phyloP scores from a whole-genome alignment of 2,113 vertebrate genomes.

The Malurus alboscapulatus region DNA sequence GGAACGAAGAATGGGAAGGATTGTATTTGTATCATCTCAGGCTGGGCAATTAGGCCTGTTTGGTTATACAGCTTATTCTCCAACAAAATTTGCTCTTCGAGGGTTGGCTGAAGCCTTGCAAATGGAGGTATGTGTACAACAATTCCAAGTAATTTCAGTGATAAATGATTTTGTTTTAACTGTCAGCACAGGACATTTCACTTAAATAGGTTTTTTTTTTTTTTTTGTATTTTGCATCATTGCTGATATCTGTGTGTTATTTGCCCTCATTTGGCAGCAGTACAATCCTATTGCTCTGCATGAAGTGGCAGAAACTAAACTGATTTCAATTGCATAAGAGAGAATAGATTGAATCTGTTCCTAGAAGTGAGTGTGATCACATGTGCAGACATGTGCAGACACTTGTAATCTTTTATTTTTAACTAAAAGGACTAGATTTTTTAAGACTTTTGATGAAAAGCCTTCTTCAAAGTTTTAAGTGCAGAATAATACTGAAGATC shows the following conservation, averaged over 20 bases:
- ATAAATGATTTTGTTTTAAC: not conserved
- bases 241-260: not conserved
- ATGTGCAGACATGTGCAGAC: not conserved
- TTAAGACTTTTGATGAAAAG: not conserved
- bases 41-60: conserved; percentile 92
- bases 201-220: not conserved
- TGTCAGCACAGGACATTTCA: not conserved
- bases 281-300: not conserved
- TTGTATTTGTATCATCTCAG: conserved; percentile 95
- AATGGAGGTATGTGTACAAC: conserved; percentile 87
- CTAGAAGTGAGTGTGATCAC: not conserved
- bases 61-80: conserved; percentile 93
- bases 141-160: not conserved
- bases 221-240: not conserved
- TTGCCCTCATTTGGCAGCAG: not conserved
- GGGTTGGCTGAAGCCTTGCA: conserved; percentile 94
- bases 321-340: not conserved
- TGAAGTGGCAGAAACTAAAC: not conserved
- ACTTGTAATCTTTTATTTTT: not conserved
- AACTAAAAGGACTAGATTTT: not conserved
- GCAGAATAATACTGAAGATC: not conserved
- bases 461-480: not conserved
- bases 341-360: not conserved
- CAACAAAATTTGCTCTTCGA: conserved; percentile 93
- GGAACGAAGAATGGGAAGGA: conserved; percentile 91